These are phyloP conservation scores for Papilio aristodemus DNA, from an alignment of 1,140 invertebrate genomes.

Conservation along the genomic window DNA sequence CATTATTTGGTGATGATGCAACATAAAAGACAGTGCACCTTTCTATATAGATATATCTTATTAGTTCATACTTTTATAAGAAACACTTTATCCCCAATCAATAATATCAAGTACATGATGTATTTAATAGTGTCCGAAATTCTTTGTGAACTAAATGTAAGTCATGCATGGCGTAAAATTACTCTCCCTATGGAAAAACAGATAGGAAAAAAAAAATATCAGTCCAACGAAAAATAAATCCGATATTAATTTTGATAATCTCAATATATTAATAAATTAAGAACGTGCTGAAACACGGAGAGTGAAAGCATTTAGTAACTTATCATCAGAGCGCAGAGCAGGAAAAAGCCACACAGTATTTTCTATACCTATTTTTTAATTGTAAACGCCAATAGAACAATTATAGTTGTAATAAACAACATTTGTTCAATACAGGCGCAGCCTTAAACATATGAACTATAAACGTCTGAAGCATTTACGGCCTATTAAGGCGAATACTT, in stretches of 20 bases:
- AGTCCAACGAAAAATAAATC: no score
- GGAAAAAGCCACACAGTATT: background rate
- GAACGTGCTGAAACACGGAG: no score
- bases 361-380: background rate
- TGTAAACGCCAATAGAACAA: background rate
- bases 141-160: no score
- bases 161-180: no score
- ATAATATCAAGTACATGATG: no score
- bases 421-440: slow-evolving; percentile 6
- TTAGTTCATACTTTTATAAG: background rate
- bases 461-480: slow-evolving; percentile 14
- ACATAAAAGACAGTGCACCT: background rate
- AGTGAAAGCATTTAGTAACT: no score
- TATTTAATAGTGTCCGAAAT: no score
- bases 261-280: no score
- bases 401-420: slow-evolving; percentile 9
- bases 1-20: background rate
- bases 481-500: slow-evolving; percentile 27
- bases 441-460: slow-evolving; percentile 19
- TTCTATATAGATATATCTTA: background rate
- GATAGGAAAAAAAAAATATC: no score
- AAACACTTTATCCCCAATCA: background rate
- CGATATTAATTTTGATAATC: no score
- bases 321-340: no score
- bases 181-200: no score